Evolutionary conservation across 2,113 vertebrate species (phyloP), one percentile per base, ranked within the genome.

Genomic region (Nanorana parkeri): DNA sequence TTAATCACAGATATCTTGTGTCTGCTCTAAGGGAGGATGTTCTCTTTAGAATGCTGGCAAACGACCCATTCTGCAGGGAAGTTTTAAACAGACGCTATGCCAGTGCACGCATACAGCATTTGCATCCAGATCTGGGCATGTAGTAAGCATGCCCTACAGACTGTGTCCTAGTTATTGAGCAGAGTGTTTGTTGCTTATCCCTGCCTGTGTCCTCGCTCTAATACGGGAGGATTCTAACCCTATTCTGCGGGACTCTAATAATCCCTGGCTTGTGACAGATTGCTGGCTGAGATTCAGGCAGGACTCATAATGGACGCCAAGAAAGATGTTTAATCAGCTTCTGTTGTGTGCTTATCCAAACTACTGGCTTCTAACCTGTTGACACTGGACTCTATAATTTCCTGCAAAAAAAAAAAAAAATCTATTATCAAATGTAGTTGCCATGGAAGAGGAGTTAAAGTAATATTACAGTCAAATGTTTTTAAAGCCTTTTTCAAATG

Each of bases 281-380:
- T 82, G 68, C 26, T 73, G 68, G 79, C 58, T 19, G 58, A 66
- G 67, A 80, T 80, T 63, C 79, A 73, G 55, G 79, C 58, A 63
- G 60, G 3, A 26, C 79, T 63, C 26, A 73, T 81, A 52, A 73
- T 56, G 68, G 69, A 64, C 32, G 26, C 19, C 32, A 81, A 75
- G 78, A 61, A 24, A 79, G 78, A 68, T 17, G n/a, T 82, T 66
- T 82, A 81, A 81, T 74, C 79, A 72, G 78, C 56, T 66, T 81
- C 79, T 65, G 68, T 58, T 65, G 36, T 28, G 77, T 72, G 56
- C 47, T 81, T 65, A 81, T 72, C 68, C 69, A 64, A 65, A 72
- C 64, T n/a, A 67, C 64, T 67, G 66, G 52, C 47, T 24, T 69
- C 66, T 61, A 28, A 69, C 78, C 54, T 80, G 29, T 69, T 32